Base-by-base conservation (phyloP, 2,113 vertebrate genomes). In the Calidris pugnax region DNA sequence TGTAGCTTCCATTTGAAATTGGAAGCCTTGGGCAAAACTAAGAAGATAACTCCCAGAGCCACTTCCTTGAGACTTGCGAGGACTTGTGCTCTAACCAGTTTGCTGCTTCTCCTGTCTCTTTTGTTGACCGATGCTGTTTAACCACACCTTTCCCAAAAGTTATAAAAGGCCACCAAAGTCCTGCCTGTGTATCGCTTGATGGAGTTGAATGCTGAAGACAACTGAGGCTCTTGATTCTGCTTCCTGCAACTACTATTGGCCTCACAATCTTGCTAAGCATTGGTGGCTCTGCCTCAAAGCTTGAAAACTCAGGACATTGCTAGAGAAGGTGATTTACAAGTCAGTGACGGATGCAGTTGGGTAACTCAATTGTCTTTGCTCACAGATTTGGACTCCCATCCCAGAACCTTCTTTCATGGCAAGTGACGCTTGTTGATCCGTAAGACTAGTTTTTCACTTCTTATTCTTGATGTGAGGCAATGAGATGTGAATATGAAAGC, bases 401-500 rank as follows among this genome's bases (percentile, higher is more conserved):
- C 66, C 66, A 93, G 71, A 87, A 74, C 62, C 48, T 89, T 87
- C 77, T 75, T 85, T 84, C 77, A 47, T 74, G 55, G 75, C 41
- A 18, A 50, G 48, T 85, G 69, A 95, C 0, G 1, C 84, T 82
- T 95, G 84, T 77, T 90, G 89, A 79, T 89, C 88, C 3, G 0
- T 59, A 43, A 93, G 90, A 90, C 74, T 79, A 56, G 55, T 67
- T 93, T 83, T 94, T 86, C 92, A 59, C 67, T 95, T 95, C 85
- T 91, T 93, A 81, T 90, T 95, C 91, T 93, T 92, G 91, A 91
- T 50, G 80, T 2, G 37, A 96, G 74, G 71, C 85, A 95, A 96
- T 88, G 89, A 96, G 93, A 91, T 90, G 87, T 94, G 94, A 96
- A 90, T 96, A 95, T 80, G 83, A 95, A 96, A 95, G 74, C 67